These are phyloP conservation scores for Cuniculus paca DNA, from an alignment of 2,797 vertebrate genomes.

Conservation along the genomic window DNA sequence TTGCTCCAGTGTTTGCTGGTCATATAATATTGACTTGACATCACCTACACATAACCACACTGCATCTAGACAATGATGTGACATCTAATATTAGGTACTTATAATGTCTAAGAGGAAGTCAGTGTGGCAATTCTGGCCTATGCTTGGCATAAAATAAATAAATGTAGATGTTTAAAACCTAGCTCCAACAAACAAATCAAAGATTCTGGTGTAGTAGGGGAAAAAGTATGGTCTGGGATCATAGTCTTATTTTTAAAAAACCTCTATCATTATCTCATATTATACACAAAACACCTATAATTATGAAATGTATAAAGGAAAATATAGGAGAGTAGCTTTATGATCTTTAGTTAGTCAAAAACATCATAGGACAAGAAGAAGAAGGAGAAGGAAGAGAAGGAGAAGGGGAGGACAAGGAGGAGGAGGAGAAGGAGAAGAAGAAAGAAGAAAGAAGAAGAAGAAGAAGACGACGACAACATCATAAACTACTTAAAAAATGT, in stretches of 20 bases:
- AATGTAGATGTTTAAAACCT: slow-evolving; percentile 48
- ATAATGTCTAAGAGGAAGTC: not conserved
- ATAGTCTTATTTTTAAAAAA: not conserved
- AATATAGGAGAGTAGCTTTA: not conserved
- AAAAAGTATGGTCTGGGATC: not conserved
- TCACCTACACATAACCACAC: not conserved
- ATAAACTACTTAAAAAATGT: not conserved
- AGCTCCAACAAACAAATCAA: not conserved
- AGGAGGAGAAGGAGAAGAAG: no score
- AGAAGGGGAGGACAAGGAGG: no score
- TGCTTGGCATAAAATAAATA: not conserved
- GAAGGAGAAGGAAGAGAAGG: no score
- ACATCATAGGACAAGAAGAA: not conserved
- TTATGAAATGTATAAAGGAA: not conserved
- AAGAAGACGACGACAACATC: not conserved
- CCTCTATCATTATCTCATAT: not conserved
- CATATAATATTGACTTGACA: not conserved
- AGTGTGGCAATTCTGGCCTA: not conserved
- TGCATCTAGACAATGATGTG: not conserved
- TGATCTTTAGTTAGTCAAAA: not conserved
- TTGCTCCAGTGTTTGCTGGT: not conserved
- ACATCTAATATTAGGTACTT: not conserved
- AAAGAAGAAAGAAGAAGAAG: no score
- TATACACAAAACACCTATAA: not conserved
- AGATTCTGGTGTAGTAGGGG: not conserved